These are phyloP conservation scores for Leptatherina wallacei DNA, from an alignment of 2,797 vertebrate genomes.

Conservation along the genomic window DNA sequence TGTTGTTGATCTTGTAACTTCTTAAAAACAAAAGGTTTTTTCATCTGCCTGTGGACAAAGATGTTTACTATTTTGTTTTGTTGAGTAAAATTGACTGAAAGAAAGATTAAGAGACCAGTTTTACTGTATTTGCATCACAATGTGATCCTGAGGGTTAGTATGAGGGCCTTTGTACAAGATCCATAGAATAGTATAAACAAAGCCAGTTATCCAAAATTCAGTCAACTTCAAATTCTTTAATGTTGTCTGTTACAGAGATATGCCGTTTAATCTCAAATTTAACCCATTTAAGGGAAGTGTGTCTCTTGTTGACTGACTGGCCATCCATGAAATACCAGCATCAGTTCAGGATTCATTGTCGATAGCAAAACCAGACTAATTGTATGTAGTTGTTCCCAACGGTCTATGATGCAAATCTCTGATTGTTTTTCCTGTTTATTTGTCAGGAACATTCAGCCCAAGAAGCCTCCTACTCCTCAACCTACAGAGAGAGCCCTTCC, in stretches of 20 bases:
- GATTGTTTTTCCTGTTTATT: neutral
- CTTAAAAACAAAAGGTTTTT: neutral
- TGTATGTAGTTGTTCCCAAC: neutral
- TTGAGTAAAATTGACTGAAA: neutral
- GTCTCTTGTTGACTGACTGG: neutral
- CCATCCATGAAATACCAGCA: neutral
- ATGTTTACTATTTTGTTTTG: neutral
- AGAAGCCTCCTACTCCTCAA: constrained; percentile 73
- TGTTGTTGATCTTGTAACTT: neutral
- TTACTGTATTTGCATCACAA: neutral
- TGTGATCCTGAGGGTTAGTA: neutral
- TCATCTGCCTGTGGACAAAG: neutral
- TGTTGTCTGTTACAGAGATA: neutral
- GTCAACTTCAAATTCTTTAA: neutral
- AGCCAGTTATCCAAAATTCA: neutral
- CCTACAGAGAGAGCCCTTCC: constrained; percentile 83
- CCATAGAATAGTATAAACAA: neutral
- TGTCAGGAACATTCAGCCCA: constrained; percentile 93
- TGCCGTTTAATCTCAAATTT: neutral
- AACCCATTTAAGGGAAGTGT: neutral
- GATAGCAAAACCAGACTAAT: neutral
- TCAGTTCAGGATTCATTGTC: neutral
- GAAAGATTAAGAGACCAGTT: neutral
- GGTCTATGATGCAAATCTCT: neutral
- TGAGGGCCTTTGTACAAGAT: neutral